Evolutionary conservation across 30 jellyfish, hydroid and myxozoan genomes (phyloP), one percentile per base, ranked within the genome.

Genomic region (Rhopilema esculentum): DNA sequence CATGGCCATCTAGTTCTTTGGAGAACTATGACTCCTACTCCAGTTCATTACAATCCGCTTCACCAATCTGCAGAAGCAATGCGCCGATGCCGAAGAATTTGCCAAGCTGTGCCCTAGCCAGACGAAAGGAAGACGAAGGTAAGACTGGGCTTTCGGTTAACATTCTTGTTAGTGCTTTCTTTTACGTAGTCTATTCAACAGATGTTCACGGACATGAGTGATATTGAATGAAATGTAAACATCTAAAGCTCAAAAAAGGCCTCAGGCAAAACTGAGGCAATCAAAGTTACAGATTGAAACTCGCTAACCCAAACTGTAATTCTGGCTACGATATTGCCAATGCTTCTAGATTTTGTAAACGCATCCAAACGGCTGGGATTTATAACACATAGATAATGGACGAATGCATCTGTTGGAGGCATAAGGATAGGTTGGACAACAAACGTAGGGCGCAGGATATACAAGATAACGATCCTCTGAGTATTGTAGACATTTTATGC

Each of bases 101-200:
- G 16, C 88, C 88, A 32, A 78, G 88, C 66, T 78, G 88, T 30
- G 88, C 88, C 22, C 65, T 78, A 28, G 79, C 75, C 21, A 62
- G 88, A 66, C 63, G 79, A 78, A 64, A 64, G 49, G 77, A 66
- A 66, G 79, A 78, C 21, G 78, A 78, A 61, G 88, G 88, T 78
- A 21, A 22, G 75, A 28, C 6, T 40, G 9, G 57, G 57, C 57
- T 40, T 40, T 40, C 12, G 6, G 12, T 12, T 40, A 40, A 40
- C 9, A 12, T 6, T n/a, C n/a, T 12, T 40, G 57, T 40, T 40
- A 2, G 12, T 40, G 57, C 12, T 40, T 6, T 40, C 12, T 12
- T 6, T 2, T 40, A 2, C 12, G 57, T 40, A 2, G 12, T 6
- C 9, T 40, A 2, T 40, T 12, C 57, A 40, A 40, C 57, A 40